Evolutionary conservation across 2,797 vertebrate genomes (phyloP).

Genomic region (Gallirallus australis): DNA sequence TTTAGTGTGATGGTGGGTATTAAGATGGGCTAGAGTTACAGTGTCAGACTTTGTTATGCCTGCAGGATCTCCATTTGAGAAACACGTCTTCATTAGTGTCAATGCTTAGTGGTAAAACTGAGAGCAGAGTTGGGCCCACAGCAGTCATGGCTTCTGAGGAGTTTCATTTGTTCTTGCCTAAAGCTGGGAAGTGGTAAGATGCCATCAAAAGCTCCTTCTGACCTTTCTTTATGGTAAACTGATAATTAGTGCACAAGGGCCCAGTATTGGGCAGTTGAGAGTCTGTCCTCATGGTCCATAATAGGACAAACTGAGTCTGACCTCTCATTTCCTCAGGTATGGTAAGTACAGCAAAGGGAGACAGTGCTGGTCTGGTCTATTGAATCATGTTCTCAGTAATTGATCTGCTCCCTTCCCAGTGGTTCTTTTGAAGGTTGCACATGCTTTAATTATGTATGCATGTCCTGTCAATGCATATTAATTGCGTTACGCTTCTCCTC

Average conservation of each 20-base stretch:
- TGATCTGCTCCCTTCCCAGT: slow-evolving; percentile 26
- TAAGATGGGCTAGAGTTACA: neutral
- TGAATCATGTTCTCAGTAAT: neutral
- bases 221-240: neutral
- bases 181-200: neutral
- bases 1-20: neutral
- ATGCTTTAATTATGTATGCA: slow-evolving; percentile 74
- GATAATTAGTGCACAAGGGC: neutral
- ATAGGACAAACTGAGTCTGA: neutral
- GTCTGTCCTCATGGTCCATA: neutral
- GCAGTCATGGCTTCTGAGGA: neutral
- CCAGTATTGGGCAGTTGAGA: neutral
- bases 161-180: neutral
- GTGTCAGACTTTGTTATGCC: neutral
- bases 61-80: neutral
- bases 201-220: neutral
- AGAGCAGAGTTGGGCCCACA: neutral
- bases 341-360: slow-evolving; percentile 25
- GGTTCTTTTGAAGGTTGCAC: slow-evolving; percentile 72
- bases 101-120: slow-evolving; percentile 17
- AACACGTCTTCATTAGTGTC: neutral
- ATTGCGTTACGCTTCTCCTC: slow-evolving; percentile 76
- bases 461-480: slow-evolving; percentile 74
- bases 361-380: neutral
- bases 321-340: neutral